Evolutionary conservation across 1,140 invertebrate genomes (phyloP).

Genomic region (Propsilocerus akamusi): DNA sequence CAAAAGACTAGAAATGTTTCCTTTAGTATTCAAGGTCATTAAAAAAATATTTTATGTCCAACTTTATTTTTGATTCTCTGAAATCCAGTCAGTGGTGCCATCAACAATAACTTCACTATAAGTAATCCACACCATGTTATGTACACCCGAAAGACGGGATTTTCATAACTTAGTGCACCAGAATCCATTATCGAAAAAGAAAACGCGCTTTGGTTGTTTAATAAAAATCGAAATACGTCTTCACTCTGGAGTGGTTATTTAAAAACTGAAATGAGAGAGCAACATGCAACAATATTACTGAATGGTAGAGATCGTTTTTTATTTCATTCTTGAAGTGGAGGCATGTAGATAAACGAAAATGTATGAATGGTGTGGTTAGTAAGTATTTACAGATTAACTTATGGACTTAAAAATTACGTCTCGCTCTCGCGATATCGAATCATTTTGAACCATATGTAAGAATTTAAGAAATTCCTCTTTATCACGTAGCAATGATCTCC

Average conservation of each 20-base stretch:
- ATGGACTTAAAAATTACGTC: no score
- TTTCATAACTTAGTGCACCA: conserved; percentile 14
- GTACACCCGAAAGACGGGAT: conserved; percentile 29
- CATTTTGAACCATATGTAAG: no score
- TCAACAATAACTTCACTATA: conserved; percentile 34
- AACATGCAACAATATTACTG: no score
- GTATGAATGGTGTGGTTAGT: no score
- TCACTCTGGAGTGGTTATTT: not conserved
- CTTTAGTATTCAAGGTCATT: not conserved
- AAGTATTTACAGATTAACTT: no score
- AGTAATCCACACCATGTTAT: conserved; percentile 35
- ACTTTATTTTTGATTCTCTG: conserved; percentile 37
- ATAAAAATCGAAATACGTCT: not conserved
- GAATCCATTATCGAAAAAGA: not conserved
- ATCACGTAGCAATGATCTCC: no score
- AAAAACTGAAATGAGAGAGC: no score
- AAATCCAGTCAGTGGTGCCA: conserved; percentile 31
- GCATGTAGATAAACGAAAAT: no score
- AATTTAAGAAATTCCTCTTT: no score
- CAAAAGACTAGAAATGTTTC: not conserved
- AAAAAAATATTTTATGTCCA: conserved; percentile 10
- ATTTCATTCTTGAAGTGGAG: no score
- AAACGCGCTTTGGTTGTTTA: not conserved
- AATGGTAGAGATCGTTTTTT: no score
- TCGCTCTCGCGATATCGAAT: no score